Base-by-base conservation (phyloP, 1,140 invertebrate species). In the Anadara kagoshimensis region DNA sequence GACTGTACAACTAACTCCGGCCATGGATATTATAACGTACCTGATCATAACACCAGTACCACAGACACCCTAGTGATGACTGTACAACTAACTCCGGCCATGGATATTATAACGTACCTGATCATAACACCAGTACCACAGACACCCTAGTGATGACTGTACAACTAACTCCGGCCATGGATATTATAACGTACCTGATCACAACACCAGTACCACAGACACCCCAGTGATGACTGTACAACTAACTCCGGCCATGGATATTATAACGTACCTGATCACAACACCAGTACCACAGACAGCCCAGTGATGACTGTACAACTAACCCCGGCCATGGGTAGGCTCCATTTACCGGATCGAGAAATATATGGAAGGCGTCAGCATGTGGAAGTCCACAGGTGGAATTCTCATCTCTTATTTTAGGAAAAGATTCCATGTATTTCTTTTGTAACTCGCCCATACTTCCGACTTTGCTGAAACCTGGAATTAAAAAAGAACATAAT, bases 1-100 rank as follows among this genome's bases (percentile, higher is more conserved):
- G n/a, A n/a, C n/a, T n/a, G n/a, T n/a, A n/a, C n/a, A n/a, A n/a
- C n/a, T n/a, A n/a, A n/a, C n/a, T n/a, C n/a, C n/a, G n/a, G n/a
- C n/a, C n/a, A n/a, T n/a, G n/a, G n/a, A n/a, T n/a, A n/a, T 20
- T 12, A 53, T 53, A 5, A 53, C 57, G 43, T 78, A 89, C 90
- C 85, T 91, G 90, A 77, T 91, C 90, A 11, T 90, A 90, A 75
- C 91, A 91, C 91, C 91, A 91, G 73, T 91, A 91, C 91, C 91
- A 91, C 53, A 62, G 12, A 62, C n/a, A n/a, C n/a, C n/a, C n/a
- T n/a, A n/a, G n/a, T n/a, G n/a, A n/a, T n/a, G 91, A 76, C 53
- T 91, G 91, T 54, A 91, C 83, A 20, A 91, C 65, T n/a, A n/a
- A n/a, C n/a, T n/a, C n/a, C n/a, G n/a, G n/a, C n/a, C n/a, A n/a